A percentile compares a stretch with the other conserved stretches of the same genome.
These are phyloP conservation scores for Phthorimaea operculella DNA, from an alignment of 1,140 invertebrate species.

Conservation along the genomic window DNA sequence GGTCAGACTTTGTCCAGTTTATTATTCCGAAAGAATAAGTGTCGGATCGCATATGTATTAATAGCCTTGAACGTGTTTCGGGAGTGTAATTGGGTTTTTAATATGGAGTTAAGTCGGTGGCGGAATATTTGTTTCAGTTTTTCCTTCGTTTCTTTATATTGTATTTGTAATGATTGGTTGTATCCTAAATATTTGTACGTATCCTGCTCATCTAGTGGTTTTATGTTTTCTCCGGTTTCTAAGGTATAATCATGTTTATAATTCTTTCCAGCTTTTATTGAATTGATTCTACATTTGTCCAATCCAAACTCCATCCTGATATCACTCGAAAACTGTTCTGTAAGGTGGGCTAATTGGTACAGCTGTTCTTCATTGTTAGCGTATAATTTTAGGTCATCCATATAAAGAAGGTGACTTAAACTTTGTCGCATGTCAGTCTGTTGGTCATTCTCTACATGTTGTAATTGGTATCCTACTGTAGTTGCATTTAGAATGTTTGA, in stretches of 20 bases:
- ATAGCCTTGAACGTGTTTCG: slow-evolving; percentile 9
- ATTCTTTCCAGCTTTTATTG: not conserved
- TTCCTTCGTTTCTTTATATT: slow-evolving; percentile 10
- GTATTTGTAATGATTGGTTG: slow-evolving; percentile 7
- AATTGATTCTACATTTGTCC: not conserved
- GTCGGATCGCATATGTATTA: slow-evolving; percentile 8
- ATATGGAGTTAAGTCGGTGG: slow-evolving; percentile 5
- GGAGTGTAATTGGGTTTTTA: slow-evolving; percentile 8
- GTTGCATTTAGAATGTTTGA: slow-evolving; percentile 1
- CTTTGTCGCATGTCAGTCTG: not conserved
- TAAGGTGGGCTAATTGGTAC: not conserved
- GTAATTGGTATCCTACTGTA: slow-evolving; percentile 2
- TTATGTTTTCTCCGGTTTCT: slow-evolving; percentile 3
- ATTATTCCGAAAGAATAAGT: slow-evolving; percentile 9
- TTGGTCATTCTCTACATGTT: not conserved
- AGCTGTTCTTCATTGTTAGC: not conserved
- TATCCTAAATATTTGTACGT: slow-evolving; percentile 12
- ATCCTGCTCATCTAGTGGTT: slow-evolving; percentile 2
- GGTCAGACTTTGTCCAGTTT: slow-evolving; percentile 9
- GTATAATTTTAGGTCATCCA: slow-evolving; percentile 5
- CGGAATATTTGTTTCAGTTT: slow-evolving; percentile 6
- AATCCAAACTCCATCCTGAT: slow-evolving; percentile 8
- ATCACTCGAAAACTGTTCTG: not conserved
- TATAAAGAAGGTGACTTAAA: slow-evolving; percentile 5
- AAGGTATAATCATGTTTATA: slow-evolving; percentile 5